Evolutionary conservation across 2,797 vertebrate species (phyloP), one percentile per base, ranked within the genome.

Genomic region (Centropyge bicolor): DNA sequence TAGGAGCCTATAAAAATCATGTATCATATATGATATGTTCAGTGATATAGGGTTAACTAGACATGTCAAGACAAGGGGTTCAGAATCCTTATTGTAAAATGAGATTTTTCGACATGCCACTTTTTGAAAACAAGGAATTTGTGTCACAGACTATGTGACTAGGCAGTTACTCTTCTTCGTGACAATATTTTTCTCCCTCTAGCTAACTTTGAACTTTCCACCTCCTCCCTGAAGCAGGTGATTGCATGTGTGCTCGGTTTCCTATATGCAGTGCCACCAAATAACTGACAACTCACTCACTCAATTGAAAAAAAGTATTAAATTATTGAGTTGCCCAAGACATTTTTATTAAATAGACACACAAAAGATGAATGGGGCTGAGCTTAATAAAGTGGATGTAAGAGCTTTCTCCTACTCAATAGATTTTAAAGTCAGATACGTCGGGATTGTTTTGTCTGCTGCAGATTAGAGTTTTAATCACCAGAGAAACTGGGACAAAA

Each of bases 401-500:
- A 56, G 40, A 19, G 31, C 6, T 36, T 36, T 40, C 20, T 65
- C 22, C 70, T 16, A 16, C 20, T 13, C 1, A 7, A 9, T 17
- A 43, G 43, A 74, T 72, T 77, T 74, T 57, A 19, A 76, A 62
- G 55, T 60, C 1, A 59, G n/a, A 71, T 70, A 41, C 59, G 2
- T 80, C n/a, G 46, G 11, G 73, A 67, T 17, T 48, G 24, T 43
- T 68, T 46, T 72, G 8, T 73, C 17, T 70, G 60, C 49, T 41
- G 0, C 36, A 16, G 64, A 85, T 87, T 52, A 48, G 4, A 69
- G 27, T 68, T 46, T 19, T 36, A 35, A 66, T 79, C 54, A 40
- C 70, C 54, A 45, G 49, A 20, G 46, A 66, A 78, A 82, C 59
- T 16, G n/a, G 10, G 41, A 61, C 19, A 57, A 70, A 70, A 70